Conservation (phyloP, 2,113 vertebrate species). For the Percopsis transmontana region DNA sequence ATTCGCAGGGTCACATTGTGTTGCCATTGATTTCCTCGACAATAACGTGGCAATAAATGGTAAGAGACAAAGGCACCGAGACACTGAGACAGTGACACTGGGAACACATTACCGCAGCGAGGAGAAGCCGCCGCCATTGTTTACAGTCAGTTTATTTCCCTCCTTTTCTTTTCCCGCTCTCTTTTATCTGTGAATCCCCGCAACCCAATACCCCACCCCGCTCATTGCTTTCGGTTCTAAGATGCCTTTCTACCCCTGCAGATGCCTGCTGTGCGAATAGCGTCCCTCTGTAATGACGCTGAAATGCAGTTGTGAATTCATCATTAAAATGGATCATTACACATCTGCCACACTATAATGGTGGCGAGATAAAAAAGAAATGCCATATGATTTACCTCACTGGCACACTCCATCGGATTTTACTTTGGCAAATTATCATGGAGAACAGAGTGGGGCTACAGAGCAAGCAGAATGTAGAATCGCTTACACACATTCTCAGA, state of each 20-base stretch:
- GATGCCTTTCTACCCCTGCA: conserved; percentile 19
- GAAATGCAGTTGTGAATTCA: conserved; percentile 54
- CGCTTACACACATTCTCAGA: conserved; percentile 49
- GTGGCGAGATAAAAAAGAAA: conserved; percentile 66
- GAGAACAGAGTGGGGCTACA: conserved; percentile 32
- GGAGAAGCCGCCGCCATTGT: conserved; percentile 9
- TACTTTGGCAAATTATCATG: conserved; percentile 68
- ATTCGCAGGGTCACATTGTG: conserved; percentile 53
- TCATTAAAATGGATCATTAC: conserved; percentile 74
- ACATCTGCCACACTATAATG: conserved; percentile 70
- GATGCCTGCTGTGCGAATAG: conserved; percentile 16
- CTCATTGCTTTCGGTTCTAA: conserved; percentile 35
- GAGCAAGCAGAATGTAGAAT: conserved; percentile 43
- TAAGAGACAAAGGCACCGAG: conserved; percentile 16
- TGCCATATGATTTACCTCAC: conserved; percentile 71
- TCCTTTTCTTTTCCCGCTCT: background rate
- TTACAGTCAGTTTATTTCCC: conserved; percentile 7
- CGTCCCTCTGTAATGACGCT: conserved; percentile 40
- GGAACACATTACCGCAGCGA: background rate
- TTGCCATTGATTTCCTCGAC: conserved; percentile 50
- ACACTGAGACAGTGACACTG: background rate
- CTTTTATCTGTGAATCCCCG: background rate
- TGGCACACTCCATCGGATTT: conserved; percentile 73
- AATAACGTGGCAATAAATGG: conserved; percentile 38
- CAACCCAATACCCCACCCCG: background rate